phyloP scores from a whole-genome alignment of 2,113 vertebrate species.

The Panthera tigris region DNA sequence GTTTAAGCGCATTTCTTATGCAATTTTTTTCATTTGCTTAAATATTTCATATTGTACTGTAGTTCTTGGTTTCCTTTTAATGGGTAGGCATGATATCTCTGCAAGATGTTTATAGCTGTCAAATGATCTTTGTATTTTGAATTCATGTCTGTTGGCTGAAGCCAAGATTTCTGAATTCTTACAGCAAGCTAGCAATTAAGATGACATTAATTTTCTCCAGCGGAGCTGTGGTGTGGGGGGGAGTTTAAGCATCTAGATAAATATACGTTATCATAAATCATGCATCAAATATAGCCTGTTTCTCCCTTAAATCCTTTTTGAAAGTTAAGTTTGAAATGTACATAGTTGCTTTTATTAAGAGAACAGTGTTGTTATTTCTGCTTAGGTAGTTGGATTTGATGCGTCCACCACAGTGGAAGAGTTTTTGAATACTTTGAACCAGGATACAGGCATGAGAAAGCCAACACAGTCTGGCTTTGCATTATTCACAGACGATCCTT shows the following conservation, averaged over 20 bases:
- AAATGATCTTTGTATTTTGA: constrained; percentile 28
- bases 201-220: neutral
- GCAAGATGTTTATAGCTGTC: neutral
- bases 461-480: constrained; percentile 94
- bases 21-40: neutral
- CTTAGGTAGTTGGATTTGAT: constrained; percentile 97
- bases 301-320: neutral
- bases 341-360: neutral
- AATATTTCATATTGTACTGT: neutral
- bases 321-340: neutral
- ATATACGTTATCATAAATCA: neutral
- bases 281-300: neutral
- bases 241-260: neutral
- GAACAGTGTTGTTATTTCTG: neutral
- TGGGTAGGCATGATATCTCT: neutral
- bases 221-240: neutral
- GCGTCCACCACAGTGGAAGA: constrained; percentile 98
- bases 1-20: constrained; percentile 5
- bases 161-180: constrained; percentile 35
- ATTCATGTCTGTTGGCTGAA: constrained; percentile 44
- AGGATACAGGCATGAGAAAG: constrained; percentile 95
- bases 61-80: constrained; percentile 36
- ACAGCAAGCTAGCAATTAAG: neutral
- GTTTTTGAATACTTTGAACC: constrained; percentile 95
- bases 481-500: constrained; percentile 96